Evolutionary conservation across 2,888 invertebrate genomes (phyloP).

Genomic region (Melangyna quadrimaculata): DNA sequence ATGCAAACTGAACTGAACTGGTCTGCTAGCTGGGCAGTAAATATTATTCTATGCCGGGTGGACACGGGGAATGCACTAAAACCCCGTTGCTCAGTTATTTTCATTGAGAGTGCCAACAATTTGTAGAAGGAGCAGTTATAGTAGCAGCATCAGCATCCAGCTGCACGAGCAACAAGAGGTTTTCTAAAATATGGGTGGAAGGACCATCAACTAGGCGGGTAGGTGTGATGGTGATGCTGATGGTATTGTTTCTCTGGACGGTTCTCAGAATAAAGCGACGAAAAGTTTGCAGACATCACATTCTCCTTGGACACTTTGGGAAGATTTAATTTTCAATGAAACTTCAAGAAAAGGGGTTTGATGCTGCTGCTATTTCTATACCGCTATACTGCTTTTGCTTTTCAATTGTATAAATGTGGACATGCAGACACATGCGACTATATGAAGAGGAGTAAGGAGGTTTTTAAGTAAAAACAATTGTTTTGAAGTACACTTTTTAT

Average conservation of each 20-base stretch:
- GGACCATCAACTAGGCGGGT: neutral
- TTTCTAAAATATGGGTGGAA: neutral
- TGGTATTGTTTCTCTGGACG: slow-evolving; percentile 19
- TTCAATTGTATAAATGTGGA: slow-evolving; percentile 21
- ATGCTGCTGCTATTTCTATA: neutral
- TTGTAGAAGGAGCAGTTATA: slow-evolving; percentile 6
- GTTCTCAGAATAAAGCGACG: slow-evolving; percentile 36
- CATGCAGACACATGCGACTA: neutral
- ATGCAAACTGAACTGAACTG: slow-evolving; percentile 19
- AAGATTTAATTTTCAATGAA: slow-evolving; percentile 62
- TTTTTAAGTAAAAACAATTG: slow-evolving; percentile 17
- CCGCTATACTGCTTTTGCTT: neutral
- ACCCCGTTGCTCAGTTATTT: slow-evolving; percentile 57
- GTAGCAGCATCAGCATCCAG: slow-evolving; percentile 2
- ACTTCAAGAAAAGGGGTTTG: slow-evolving; percentile 31
- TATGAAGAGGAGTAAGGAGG: neutral
- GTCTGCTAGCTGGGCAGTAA: slow-evolving; percentile 32
- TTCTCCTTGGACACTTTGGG: slow-evolving; percentile 67
- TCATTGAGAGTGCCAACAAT: slow-evolving; percentile 28
- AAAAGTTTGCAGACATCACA: slow-evolving; percentile 68
- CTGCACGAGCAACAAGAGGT: slow-evolving; percentile 25
- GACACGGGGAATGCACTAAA: slow-evolving; percentile 57
- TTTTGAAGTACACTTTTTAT: slow-evolving; percentile 29
- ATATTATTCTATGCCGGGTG: slow-evolving; percentile 54
- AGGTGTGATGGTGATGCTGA: neutral